Evolutionary conservation across 2,797 vertebrate genomes (phyloP).

Genomic region (Gallinago stenura): DNA sequence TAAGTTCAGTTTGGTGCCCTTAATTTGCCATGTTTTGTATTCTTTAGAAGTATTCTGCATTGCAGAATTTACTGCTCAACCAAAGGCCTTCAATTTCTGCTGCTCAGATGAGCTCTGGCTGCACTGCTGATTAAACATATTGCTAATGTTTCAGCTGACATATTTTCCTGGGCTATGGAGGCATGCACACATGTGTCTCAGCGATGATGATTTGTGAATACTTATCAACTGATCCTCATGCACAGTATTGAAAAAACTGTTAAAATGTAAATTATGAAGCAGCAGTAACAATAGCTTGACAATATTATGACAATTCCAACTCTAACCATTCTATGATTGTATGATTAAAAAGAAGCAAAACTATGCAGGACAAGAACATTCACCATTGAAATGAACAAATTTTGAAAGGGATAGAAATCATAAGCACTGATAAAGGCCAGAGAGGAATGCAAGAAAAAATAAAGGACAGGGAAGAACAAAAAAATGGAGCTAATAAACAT

Average conservation of each 20-base stretch:
- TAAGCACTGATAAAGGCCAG: not conserved
- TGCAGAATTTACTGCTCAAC: slow-evolving; percentile 30
- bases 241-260: slow-evolving; percentile 11
- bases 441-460: not conserved
- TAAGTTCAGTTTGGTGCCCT: not conserved
- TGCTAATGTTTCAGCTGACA: slow-evolving; percentile 62
- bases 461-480: not conserved
- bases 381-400: slow-evolving; percentile 42
- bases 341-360: not conserved
- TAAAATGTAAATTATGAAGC: slow-evolving; percentile 32
- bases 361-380: slow-evolving; percentile 27
- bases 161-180: slow-evolving; percentile 39
- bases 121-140: slow-evolving; percentile 54
- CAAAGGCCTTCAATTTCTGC: slow-evolving; percentile 27
- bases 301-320: slow-evolving; percentile 3
- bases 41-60: not conserved
- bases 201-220: slow-evolving; percentile 38
- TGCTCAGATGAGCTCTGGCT: slow-evolving; percentile 31
- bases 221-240: slow-evolving; percentile 33
- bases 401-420: slow-evolving; percentile 20
- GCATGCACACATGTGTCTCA: not conserved
- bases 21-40: slow-evolving; percentile 6
- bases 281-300: not conserved
- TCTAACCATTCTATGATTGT: not conserved
- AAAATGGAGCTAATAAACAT: not conserved